Percentiles rank a stretch among this genome's conserved stretches.
These are phyloP conservation scores for Synergus japonicus DNA, from an alignment of 2,888 invertebrate genomes.

Conservation along the genomic window DNA sequence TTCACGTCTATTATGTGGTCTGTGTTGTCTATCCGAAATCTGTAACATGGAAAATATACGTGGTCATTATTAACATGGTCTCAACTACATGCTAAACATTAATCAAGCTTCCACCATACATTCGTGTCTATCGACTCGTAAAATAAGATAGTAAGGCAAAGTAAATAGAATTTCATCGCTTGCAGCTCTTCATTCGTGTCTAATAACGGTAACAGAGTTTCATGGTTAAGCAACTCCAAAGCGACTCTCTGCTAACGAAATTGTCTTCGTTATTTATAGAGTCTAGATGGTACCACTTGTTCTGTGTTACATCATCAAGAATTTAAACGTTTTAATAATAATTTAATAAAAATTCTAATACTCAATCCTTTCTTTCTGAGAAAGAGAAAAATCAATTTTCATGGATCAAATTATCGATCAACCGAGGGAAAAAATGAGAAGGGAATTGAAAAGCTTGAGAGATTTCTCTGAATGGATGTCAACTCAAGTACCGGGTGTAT, in stretches of 20 bases:
- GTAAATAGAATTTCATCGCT: constrained; percentile 40
- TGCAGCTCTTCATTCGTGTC: constrained; percentile 40
- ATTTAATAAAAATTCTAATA: too few species aligned
- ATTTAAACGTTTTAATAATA: background rate
- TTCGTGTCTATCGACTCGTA: constrained; percentile 32
- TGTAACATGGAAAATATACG: constrained; percentile 73
- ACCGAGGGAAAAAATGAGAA: background rate
- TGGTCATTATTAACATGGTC: constrained; percentile 26
- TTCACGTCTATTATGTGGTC: constrained; percentile 98
- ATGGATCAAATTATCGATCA: too few species aligned
- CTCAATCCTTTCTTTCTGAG: too few species aligned
- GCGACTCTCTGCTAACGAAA: constrained; percentile 20
- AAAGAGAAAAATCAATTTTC: too few species aligned
- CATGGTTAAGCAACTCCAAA: constrained; percentile 36
- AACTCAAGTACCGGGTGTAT: constrained; percentile 14
- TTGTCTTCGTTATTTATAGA: constrained; percentile 38
- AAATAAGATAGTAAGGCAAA: constrained; percentile 20
- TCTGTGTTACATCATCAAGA: constrained; percentile 37
- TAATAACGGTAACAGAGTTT: constrained; percentile 40
- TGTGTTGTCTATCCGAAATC: constrained; percentile 97
- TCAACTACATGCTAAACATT: constrained; percentile 16
- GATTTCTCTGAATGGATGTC: constrained; percentile 21
- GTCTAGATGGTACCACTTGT: background rate
- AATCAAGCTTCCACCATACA: constrained; percentile 3
- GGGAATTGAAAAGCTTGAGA: background rate